A percentile compares a stretch with the other conserved stretches of the same genome.
These are phyloP conservation scores for Triops longicaudatus DNA, from an alignment of 1,140 invertebrate genomes.

Conservation along the genomic window DNA sequence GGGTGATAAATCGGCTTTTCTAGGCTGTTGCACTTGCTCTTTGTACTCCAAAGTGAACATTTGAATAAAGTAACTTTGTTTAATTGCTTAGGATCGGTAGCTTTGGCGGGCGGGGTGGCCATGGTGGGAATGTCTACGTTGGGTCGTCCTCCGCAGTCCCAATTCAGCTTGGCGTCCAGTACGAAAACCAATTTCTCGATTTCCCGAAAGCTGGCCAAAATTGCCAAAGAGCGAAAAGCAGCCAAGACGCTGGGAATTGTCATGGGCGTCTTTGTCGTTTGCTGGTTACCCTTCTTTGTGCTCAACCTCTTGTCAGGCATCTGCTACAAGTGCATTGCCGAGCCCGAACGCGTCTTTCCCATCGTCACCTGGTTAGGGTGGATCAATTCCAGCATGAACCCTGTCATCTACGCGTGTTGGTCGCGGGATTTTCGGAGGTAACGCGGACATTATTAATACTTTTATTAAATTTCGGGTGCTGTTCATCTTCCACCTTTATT, in stretches of 20 bases:
- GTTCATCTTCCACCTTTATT: not conserved
- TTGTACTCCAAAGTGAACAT: too few species aligned
- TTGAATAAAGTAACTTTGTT: not conserved
- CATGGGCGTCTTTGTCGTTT: slow-evolving; percentile 88
- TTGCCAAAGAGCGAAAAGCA: slow-evolving; percentile 47
- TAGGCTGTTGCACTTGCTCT: too few species aligned
- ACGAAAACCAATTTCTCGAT: slow-evolving; percentile 68
- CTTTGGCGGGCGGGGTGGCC: slow-evolving; percentile 4
- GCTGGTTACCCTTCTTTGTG: slow-evolving; percentile 97
- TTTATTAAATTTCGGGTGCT: not conserved
- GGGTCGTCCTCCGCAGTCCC: slow-evolving; percentile 4
- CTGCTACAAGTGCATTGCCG: slow-evolving; percentile 74
- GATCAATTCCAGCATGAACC: slow-evolving; percentile 98
- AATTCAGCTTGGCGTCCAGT: slow-evolving; percentile 20
- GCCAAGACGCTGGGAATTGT: slow-evolving; percentile 53
- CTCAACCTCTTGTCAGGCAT: slow-evolving; percentile 87
- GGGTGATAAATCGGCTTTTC: too few species aligned
- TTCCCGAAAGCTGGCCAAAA: slow-evolving; percentile 79
- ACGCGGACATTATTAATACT: slow-evolving; percentile 33
- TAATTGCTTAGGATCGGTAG: not conserved
- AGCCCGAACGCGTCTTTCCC: slow-evolving; percentile 81
- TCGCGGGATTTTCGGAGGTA: slow-evolving; percentile 90
- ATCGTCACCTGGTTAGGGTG: slow-evolving; percentile 97
- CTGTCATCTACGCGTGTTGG: slow-evolving; percentile 94
- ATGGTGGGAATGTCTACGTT: slow-evolving; percentile 9